These are phyloP conservation scores for Carassius carassius DNA, from an alignment of 2,113 vertebrate genomes.

Conservation along the genomic window DNA sequence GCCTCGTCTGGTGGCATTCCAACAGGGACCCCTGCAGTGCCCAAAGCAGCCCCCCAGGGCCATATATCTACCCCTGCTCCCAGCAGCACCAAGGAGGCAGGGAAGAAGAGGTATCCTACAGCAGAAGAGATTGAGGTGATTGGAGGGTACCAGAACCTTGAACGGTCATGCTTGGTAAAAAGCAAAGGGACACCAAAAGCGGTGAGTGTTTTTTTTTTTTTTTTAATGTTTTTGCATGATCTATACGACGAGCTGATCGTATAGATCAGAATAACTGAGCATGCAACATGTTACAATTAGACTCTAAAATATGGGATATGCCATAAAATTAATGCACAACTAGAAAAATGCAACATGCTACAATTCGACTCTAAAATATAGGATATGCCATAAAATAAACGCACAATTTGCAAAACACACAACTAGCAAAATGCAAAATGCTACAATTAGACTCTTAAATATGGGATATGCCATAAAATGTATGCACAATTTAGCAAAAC, in stretches of 20 bases:
- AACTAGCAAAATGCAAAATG: too few relatives aligned
- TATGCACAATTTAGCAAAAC: too few relatives aligned
- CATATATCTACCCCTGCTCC: constrained; percentile 29
- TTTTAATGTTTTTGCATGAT: neutral
- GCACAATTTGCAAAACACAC: too few relatives aligned
- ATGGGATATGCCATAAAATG: too few relatives aligned
- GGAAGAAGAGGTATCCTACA: constrained; percentile 85
- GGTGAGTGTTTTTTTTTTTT: constrained; percentile 68
- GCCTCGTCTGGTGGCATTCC: neutral
- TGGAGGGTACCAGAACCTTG: constrained; percentile 85
- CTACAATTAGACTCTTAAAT: too few relatives aligned
- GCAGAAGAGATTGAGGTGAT: constrained; percentile 89
- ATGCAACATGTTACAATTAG: neutral
- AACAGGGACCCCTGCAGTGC: constrained; percentile 7
- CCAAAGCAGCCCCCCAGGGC: constrained; percentile 30
- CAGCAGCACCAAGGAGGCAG: constrained; percentile 45
- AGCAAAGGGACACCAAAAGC: constrained; percentile 76
- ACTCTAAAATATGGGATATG: too few relatives aligned
- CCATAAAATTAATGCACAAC: too few relatives aligned
- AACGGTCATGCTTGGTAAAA: constrained; percentile 84
- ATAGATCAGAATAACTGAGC: neutral
- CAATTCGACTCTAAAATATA: too few relatives aligned
- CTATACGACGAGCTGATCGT: neutral
- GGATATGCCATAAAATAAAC: too few relatives aligned
- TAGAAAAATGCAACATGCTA: too few relatives aligned